Base-by-base conservation (phyloP, 2,113 vertebrate species). In the Empidonax alnorum region DNA sequence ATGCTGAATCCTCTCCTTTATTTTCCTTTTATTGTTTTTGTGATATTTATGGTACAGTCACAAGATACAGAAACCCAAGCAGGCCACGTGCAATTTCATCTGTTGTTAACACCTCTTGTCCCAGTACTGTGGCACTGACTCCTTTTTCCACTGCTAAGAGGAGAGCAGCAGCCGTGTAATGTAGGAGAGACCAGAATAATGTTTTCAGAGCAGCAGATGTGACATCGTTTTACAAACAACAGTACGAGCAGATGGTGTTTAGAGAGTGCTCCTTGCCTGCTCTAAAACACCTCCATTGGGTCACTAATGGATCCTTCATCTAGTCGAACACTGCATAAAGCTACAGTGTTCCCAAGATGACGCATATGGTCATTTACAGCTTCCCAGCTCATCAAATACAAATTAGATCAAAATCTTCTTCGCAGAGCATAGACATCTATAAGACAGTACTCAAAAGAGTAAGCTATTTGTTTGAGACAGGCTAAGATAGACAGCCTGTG, bases 171-270 rank as follows among this genome's bases (percentile, higher is more conserved):
- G 63, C 52, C 44, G 1, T 19, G 33, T 71, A 3, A 72, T 46
- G 65, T 18, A 81, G 72, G 69, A 96, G 63, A 96, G 66, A 94
- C 88, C 92, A 93, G 90, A 83, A 91, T 33, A 93, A 90, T 68
- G 72, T 92, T 96, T 97, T 96, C 87, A 90, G 92, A 97, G 83
- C 94, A 97, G 96, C 96, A 97, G 96, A 95, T 96, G 95, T 96
- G 93, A 90, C 94, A 95, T 74, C 35, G 2, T 93, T 96, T 96
- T 89, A 89, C 83, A 96, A 95, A 92, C 79, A 94, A 58, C 65
- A 88, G 80, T 56, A 82, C 1, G 83, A 97, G 86, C 96, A 97
- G 93, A 96, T 96, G 95, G 95, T 93, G 90, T 93, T 94, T 96
- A 81, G 92, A 96, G 94, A 96, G 73, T 81, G 90, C 90, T 96